Base-by-base conservation (phyloP, 2,888 invertebrate species). In the Metalampra italica region DNA sequence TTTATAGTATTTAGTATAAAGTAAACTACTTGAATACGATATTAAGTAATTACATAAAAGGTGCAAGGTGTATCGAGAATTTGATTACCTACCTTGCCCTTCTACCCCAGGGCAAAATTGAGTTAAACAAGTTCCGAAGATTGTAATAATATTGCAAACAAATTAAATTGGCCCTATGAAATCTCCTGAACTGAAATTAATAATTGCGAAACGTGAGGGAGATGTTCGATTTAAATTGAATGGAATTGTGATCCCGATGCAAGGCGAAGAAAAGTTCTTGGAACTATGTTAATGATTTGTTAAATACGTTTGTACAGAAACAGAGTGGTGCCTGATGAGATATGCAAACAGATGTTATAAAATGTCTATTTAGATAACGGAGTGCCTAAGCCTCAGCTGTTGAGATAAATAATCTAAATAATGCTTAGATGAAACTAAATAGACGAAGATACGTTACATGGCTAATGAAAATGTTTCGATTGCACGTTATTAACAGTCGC, bases 131-230 rank as follows among this genome's bases (percentile, higher is more conserved):
- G 45, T 45, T 45, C 15, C 13, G 9, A 13, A 38, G 39, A 45
- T 45, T 45, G 40, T 40, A 46, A 46, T 46, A 46, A 40, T 30
- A 40, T 30, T 11, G 40, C 32, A 40, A 40, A 40, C 46, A 46
- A 40, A 40, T 40, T 14, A 46, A 40, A 40, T 40, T 14, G 40
- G 13, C 9, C 40, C 9, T 11, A 15, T n/a, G 8, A 40, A 40
- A 2, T 40, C 15, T 40, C n/a, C 8, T 9, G 40, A 40, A 40
- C 11, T 9, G 15, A 15, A 40, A 11, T 40, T 40, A 40, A 40
- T 40, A 40, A 40, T 15, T 40, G 13, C 9, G 7, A 15, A 40
- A 40, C 13, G 11, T 11, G 9, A n/a, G 15, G 15, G 22, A 40
- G 22, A 13, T 37, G 3, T 37, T 12, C 37, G n/a, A 37, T 37